These are phyloP conservation scores for Achlya flavicornis DNA, from an alignment of 2,888 invertebrate species.

Conservation along the genomic window DNA sequence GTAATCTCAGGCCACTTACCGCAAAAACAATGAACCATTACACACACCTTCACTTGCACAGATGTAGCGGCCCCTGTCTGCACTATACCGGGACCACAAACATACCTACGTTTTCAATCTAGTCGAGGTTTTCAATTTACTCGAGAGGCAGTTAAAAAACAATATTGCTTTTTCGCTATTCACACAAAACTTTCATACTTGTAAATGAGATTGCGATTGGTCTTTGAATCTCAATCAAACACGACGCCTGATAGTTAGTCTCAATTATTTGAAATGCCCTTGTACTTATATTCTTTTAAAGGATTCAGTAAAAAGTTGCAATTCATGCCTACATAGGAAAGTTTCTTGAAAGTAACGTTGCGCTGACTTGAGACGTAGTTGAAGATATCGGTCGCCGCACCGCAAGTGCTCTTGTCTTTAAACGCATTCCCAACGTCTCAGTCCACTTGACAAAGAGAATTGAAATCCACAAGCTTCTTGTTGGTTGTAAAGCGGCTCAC, in stretches of 20 bases:
- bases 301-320: background rate
- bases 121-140: conserved; percentile 8
- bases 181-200: background rate
- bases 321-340: background rate
- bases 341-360: conserved; percentile 26
- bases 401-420: conserved; percentile 59
- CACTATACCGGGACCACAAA: conserved; percentile 19
- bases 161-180: background rate
- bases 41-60: conserved; percentile 46
- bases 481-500: conserved; percentile 54
- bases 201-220: conserved; percentile 3
- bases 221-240: background rate
- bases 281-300: background rate
- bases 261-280: background rate
- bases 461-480: conserved; percentile 66
- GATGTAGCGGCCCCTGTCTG: conserved; percentile 20
- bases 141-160: conserved; percentile 8
- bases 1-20: conserved; percentile 68
- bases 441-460: conserved; percentile 64
- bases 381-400: conserved; percentile 55
- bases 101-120: conserved; percentile 21
- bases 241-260: background rate
- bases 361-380: conserved; percentile 44
- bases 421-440: conserved; percentile 59
- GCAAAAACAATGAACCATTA: conserved; percentile 74